These are phyloP conservation scores for Eunapius fragilis DNA, from an alignment of 37 sponge, comb jelly and placozoan genomes.

Conservation along the genomic window DNA sequence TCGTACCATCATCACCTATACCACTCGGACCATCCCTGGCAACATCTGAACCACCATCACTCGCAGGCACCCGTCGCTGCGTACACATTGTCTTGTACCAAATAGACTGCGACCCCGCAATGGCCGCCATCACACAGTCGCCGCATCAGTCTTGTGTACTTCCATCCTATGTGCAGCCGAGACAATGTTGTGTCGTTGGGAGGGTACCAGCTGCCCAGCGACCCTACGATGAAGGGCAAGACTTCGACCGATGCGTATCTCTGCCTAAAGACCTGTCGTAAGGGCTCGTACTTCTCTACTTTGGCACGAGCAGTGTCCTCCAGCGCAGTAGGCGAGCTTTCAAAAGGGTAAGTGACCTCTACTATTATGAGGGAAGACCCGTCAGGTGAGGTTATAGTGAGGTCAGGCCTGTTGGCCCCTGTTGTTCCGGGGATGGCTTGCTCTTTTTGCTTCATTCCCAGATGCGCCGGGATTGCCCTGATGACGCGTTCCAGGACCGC, in stretches of 20 bases:
- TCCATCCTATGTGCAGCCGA: neutral
- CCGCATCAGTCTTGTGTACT: neutral
- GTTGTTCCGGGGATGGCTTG: slow-evolving; percentile 6
- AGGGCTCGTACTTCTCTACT: too few species aligned
- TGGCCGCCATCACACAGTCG: neutral
- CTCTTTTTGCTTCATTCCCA: neutral
- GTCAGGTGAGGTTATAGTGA: neutral
- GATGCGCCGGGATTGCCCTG: neutral
- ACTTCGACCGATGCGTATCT: too few species aligned
- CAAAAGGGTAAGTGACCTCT: too few species aligned
- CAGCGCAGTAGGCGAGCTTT: slow-evolving; percentile 86
- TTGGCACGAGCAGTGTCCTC: slow-evolving; percentile 32
- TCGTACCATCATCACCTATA: too few species aligned
- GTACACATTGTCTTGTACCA: neutral
- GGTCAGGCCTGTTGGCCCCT: slow-evolving; percentile 2
- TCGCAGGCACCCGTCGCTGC: too few species aligned
- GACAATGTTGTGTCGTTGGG: neutral
- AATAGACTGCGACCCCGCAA: neutral
- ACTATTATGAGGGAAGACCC: slow-evolving; percentile 1
- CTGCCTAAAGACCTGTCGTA: too few species aligned
- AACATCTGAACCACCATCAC: too few species aligned
- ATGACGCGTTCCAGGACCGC: slow-evolving; percentile 4
- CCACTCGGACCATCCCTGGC: too few species aligned
- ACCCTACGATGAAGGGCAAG: neutral
- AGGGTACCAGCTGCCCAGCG: neutral